phyloP scores from a whole-genome alignment of 2,797 vertebrate species.

The Petrocephalus schoutedeni region DNA sequence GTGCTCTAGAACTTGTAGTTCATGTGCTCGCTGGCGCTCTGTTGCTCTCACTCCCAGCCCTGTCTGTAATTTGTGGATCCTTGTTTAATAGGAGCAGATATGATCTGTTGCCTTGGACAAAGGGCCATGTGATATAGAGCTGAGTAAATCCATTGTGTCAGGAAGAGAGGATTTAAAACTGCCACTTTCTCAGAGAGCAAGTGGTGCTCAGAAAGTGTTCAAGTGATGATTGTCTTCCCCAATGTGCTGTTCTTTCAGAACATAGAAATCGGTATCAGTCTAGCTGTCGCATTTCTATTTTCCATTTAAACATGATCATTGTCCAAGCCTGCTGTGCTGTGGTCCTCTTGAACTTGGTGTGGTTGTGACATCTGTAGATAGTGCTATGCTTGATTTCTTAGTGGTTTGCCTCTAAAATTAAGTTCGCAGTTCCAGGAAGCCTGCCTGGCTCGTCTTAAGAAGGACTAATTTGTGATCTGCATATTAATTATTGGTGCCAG shows the following conservation, averaged over 20 bases:
- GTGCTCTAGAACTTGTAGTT: neutral
- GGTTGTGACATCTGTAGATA: neutral
- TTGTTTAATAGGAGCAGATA: neutral
- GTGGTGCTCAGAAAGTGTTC: neutral
- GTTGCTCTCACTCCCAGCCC: neutral
- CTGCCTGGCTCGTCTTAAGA: neutral
- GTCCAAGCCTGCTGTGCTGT: neutral
- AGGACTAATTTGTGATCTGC: neutral
- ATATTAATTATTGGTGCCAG: neutral
- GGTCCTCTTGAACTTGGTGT: neutral
- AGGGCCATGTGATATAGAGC: neutral
- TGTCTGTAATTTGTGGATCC: neutral
- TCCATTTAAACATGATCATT: neutral
- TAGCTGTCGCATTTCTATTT: neutral
- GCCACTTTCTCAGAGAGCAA: neutral
- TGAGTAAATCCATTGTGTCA: neutral
- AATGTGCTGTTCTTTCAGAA: neutral
- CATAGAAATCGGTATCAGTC: neutral
- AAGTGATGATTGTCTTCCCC: neutral
- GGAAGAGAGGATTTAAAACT: neutral
- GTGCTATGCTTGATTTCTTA: neutral
- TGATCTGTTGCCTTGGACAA: neutral
- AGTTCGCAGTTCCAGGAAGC: neutral
- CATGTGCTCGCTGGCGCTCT: neutral
- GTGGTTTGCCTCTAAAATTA: neutral